Conservation (phyloP, 2,888 invertebrate genomes). For the Latrodectus elegans region DNA sequence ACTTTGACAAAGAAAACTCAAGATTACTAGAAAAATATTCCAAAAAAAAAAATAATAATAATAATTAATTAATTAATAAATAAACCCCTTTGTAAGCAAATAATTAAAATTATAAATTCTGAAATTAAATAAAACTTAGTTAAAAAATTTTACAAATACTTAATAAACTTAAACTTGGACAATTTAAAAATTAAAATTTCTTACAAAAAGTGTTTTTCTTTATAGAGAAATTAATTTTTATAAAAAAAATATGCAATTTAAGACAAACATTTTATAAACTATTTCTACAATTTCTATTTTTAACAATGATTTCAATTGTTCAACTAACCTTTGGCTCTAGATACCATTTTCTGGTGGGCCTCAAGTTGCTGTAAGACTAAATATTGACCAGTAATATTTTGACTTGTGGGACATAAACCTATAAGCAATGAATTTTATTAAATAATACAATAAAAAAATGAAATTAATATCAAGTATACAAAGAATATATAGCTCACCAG, state of each 20-base stretch:
- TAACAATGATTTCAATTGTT: neutral
- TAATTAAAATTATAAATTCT: no score
- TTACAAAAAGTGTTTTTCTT: no score
- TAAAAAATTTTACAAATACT: no score
- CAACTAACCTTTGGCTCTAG: constrained; percentile 57
- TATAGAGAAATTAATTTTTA: neutral
- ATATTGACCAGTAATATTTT: constrained; percentile 61
- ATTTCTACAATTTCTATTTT: neutral
- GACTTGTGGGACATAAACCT: constrained; percentile 61
- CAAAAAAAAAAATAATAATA: no score
- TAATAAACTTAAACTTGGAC: no score
- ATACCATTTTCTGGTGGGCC: constrained; percentile 66
- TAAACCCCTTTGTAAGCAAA: no score
- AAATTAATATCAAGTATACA: neutral
- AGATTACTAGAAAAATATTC: no score
- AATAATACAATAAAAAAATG: neutral
- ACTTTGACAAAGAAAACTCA: no score
- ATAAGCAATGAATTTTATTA: neutral
- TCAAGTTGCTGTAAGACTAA: constrained; percentile 56
- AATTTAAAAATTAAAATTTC: no score
- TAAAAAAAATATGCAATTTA: neutral
- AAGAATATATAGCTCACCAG: constrained; percentile 23
- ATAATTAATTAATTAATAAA: no score
- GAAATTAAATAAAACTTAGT: no score
- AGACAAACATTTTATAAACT: neutral